Base-by-base conservation (phyloP, 2,888 invertebrate genomes). In the Cacoxenus indagator region DNA sequence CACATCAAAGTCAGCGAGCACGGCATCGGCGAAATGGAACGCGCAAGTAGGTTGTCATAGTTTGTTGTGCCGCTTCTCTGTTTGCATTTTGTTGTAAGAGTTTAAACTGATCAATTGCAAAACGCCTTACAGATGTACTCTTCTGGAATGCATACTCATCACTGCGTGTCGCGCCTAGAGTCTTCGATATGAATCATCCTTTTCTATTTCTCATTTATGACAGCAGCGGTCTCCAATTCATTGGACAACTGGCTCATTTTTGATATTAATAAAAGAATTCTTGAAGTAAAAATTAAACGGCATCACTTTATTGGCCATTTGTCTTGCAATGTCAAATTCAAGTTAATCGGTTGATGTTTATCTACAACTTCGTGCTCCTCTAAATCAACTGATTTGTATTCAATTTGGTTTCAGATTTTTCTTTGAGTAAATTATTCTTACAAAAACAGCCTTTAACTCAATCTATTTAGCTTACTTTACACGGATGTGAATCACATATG, bases 111-210 rank as follows among this genome's bases (percentile, higher is more conserved):
- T n/a, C n/a, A n/a, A n/a, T n/a, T n/a, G n/a, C n/a, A n/a, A n/a
- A n/a, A n/a, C n/a, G n/a, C n/a, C n/a, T n/a, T n/a, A n/a, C n/a
- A 78, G 78, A 74, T 19, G 76, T 78, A 31, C 68, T 78, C 59
- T 78, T 78, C 66, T 78, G 77, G 78, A 77, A 78, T 70, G 72
- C 75, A 24, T 75, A 76, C 66, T 75, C 76, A 1, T 77, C 75
- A 37, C 48, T 77, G 29, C 73, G 78, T 48, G 69, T 74, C 11
- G 69, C 72, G 0, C 78, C 78, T 0, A 29, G 69, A 37, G 19
- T 71, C 6, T 77, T 75, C 51, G 67, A 73, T 17, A 70, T 75
- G 22, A 73, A 67, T 64, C 78, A 77, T 73, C 78, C 78, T 4
- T 78, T 78, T 67, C 26, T 77, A 1, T 78, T 76, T 55, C 45